phyloP scores from a whole-genome alignment of 2,888 invertebrate species.

The Lasioglossum oenotherae region DNA sequence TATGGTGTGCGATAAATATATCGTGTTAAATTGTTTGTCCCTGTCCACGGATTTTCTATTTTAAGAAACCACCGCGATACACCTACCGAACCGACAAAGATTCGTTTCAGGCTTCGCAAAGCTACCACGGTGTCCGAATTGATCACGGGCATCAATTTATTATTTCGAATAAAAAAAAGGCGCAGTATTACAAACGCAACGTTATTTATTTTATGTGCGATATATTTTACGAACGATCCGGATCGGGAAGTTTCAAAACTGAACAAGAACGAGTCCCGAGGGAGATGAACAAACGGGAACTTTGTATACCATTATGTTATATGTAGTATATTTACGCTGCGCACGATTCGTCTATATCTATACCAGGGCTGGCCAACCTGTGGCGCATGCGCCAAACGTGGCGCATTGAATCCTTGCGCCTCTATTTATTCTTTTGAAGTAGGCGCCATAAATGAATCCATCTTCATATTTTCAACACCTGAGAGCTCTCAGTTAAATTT shows the following conservation, averaged over 20 bases:
- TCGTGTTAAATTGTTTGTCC: constrained; percentile 21
- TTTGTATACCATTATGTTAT: background rate
- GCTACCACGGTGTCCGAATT: constrained; percentile 18
- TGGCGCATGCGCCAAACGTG: too few relatives aligned
- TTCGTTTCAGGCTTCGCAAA: constrained; percentile 28
- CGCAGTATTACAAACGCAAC: background rate
- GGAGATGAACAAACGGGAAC: background rate
- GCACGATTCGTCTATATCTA: background rate
- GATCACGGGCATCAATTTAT: background rate
- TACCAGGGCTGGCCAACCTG: too few relatives aligned
- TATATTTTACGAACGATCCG: background rate
- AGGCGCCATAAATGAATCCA: too few relatives aligned
- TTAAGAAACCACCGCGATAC: constrained; percentile 34
- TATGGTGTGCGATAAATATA: constrained; percentile 20
- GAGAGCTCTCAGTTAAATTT: too few relatives aligned
- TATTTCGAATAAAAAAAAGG: background rate
- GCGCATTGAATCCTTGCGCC: too few relatives aligned
- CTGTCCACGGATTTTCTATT: constrained; percentile 30
- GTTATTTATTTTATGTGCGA: background rate
- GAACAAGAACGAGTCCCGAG: background rate
- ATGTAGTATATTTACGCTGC: background rate
- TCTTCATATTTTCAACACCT: too few relatives aligned
- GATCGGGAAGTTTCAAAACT: background rate
- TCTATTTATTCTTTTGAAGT: too few relatives aligned
- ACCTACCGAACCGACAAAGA: background rate